Conservation (phyloP, 2,888 invertebrate genomes). For the Lomographa bimaculata region DNA sequence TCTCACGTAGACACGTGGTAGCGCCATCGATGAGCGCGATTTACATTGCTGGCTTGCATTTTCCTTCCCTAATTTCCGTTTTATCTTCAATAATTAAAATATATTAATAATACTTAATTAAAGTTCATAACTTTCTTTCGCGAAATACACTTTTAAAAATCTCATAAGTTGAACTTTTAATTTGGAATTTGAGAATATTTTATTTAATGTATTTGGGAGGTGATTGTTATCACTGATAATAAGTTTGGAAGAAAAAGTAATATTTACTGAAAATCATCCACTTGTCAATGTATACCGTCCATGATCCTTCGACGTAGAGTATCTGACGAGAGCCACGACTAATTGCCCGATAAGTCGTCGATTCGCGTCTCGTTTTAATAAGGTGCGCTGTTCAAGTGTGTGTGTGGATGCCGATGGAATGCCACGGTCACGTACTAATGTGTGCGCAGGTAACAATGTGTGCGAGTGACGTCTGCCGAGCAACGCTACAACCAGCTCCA, state of each 20-base stretch:
- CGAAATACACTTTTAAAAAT: background rate
- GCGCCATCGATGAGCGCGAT: slow-evolving; percentile 33
- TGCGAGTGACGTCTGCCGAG: slow-evolving; percentile 81
- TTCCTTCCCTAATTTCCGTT: slow-evolving; percentile 25
- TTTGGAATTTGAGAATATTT: background rate
- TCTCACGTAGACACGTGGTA: slow-evolving; percentile 31
- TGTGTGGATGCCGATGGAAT: slow-evolving; percentile 78
- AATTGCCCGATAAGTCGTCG: slow-evolving; percentile 84
- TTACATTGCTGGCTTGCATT: slow-evolving; percentile 55
- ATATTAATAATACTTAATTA: background rate
- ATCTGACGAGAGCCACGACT: slow-evolving; percentile 76
- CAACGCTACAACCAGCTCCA: slow-evolving; percentile 53
- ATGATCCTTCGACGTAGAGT: slow-evolving; percentile 53
- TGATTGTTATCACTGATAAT: too few relatives aligned
- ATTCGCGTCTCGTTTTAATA: slow-evolving; percentile 84
- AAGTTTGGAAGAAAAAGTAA: too few relatives aligned
- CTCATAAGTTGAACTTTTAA: background rate
- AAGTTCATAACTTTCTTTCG: background rate
- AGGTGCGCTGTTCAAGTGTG: slow-evolving; percentile 77
- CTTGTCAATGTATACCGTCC: slow-evolving; percentile 66
- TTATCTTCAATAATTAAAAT: background rate
- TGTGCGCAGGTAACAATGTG: slow-evolving; percentile 58
- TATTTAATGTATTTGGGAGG: too few relatives aligned
- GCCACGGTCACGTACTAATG: slow-evolving; percentile 70
- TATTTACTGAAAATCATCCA: too few relatives aligned